These are phyloP conservation scores for Agrochola litura DNA, from an alignment of 2,888 invertebrate genomes.

Conservation along the genomic window DNA sequence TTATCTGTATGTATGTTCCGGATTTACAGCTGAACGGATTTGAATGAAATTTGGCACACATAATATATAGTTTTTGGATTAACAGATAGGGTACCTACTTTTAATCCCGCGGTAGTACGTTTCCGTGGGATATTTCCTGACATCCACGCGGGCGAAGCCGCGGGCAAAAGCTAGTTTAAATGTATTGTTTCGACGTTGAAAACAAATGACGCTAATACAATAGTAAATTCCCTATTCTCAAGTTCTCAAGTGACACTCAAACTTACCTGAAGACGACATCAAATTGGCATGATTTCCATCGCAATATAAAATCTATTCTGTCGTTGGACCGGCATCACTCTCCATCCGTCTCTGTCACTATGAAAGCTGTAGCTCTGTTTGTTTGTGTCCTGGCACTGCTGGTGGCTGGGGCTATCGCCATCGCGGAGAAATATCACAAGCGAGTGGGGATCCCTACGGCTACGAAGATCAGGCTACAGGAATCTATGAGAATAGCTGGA, in stretches of 20 bases:
- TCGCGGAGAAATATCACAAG: constrained; percentile 30
- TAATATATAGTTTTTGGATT: no score
- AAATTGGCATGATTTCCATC: neutral
- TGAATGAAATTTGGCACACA: no score
- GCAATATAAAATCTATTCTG: constrained; percentile 32
- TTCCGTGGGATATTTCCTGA: no score
- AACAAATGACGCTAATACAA: constrained; percentile 11
- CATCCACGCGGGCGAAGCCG: no score
- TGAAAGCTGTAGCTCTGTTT: constrained; percentile 26
- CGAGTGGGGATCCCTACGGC: constrained; percentile 45
- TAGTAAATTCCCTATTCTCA: constrained; percentile 17
- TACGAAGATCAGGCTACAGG: constrained; percentile 32
- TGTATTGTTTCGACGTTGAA: neutral
- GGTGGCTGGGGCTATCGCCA: neutral
- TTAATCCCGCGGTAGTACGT: neutral
- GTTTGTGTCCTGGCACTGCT: constrained; percentile 22
- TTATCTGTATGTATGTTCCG: no score
- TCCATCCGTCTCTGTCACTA: neutral
- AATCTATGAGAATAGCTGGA: constrained; percentile 45
- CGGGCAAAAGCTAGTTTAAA: neutral
- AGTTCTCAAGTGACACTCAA: constrained; percentile 46
- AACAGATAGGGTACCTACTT: neutral
- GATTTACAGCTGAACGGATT: no score
- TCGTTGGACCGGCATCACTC: neutral
- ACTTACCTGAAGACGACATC: constrained; percentile 16